These are phyloP conservation scores for Nasua narica DNA, from an alignment of 2,797 vertebrate genomes.

Conservation along the genomic window DNA sequence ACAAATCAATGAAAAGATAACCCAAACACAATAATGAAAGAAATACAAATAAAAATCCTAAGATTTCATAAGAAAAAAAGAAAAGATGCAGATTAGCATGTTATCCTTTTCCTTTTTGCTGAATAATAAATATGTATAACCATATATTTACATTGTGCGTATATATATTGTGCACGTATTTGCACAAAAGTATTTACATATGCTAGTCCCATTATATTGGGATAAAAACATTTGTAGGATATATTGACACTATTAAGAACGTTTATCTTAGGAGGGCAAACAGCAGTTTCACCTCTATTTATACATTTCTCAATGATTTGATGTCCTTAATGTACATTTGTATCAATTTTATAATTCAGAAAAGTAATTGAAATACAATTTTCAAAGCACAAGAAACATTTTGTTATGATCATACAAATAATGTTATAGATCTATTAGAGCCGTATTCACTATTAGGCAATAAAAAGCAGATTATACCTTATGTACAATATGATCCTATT, in stretches of 20 bases:
- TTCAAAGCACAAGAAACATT: not conserved
- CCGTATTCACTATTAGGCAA: not conserved
- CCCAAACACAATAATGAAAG: not conserved
- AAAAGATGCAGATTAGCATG: not conserved
- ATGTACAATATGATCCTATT: not conserved
- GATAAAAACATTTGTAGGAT: not conserved
- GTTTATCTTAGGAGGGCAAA: not conserved
- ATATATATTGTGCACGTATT: not conserved
- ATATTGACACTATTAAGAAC: constrained; percentile 26
- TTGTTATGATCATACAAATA: not conserved
- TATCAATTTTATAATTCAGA: not conserved
- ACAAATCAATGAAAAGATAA: not conserved
- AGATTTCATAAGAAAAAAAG: not conserved
- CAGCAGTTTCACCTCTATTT: not conserved
- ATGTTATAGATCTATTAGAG: constrained; percentile 2
- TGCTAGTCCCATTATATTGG: not conserved
- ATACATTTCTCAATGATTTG: not conserved
- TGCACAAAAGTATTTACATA: not conserved
- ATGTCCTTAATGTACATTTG: not conserved
- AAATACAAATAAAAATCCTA: constrained; percentile 14
- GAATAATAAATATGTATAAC: not conserved
- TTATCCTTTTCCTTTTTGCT: not conserved
- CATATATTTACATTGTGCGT: not conserved
- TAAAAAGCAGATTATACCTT: not conserved
- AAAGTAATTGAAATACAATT: not conserved